A percentile compares a stretch with the other conserved stretches of the same genome.
Conservation (phyloP, 2,888 invertebrate genomes). For the Diloba caeruleocephala region DNA sequence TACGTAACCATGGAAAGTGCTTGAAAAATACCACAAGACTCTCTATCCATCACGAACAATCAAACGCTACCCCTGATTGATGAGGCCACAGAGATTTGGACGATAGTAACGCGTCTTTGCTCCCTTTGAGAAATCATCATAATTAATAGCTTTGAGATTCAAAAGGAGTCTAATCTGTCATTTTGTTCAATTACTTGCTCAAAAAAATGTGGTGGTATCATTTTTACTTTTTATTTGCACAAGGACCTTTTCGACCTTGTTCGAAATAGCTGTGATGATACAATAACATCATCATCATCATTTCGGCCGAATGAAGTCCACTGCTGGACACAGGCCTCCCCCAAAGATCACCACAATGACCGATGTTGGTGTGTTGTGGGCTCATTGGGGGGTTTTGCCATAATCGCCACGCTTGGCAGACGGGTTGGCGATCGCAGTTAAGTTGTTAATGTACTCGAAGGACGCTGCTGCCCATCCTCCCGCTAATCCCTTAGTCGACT, state of each 20-base stretch:
- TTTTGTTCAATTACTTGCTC: constrained; percentile 35
- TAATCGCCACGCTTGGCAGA: too few relatives aligned
- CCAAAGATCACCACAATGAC: too few relatives aligned
- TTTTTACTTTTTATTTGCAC: neutral
- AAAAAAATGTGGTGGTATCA: constrained; percentile 4
- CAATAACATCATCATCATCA: too few relatives aligned
- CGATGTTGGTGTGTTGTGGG: too few relatives aligned
- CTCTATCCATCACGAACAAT: constrained; percentile 37
- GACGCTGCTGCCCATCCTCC: too few relatives aligned
- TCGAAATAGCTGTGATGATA: neutral
- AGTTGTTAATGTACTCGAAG: too few relatives aligned
- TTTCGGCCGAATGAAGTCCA: too few relatives aligned
- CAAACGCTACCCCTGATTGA: constrained; percentile 39
- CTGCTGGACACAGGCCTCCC: too few relatives aligned
- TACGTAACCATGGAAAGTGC: too few relatives aligned
- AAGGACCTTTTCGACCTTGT: constrained; percentile 11
- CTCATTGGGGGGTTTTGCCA: too few relatives aligned
- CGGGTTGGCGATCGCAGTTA: too few relatives aligned
- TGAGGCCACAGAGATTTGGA: constrained; percentile 29
- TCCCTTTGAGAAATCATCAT: constrained; percentile 39
- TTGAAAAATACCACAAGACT: constrained; percentile 9
- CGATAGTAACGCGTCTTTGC: constrained; percentile 23
- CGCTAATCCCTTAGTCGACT: too few relatives aligned
- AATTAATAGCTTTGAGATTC: constrained; percentile 42
- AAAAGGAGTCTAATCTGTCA: constrained; percentile 42